Evolutionary conservation across 2,113 vertebrate species (phyloP).

Genomic region (Actenoides hombroni): DNA sequence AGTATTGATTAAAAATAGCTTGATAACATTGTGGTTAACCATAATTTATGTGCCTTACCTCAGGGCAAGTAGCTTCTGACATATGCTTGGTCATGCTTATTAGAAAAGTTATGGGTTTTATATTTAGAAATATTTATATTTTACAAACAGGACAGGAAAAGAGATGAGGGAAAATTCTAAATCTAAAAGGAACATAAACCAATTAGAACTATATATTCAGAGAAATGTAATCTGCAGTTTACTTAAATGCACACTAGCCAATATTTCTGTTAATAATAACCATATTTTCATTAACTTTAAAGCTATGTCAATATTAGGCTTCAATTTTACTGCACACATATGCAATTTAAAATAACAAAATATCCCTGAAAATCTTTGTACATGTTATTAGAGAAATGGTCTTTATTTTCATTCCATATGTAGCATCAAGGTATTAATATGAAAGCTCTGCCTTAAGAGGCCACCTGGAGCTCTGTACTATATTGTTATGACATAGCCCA

Average conservation of each 20-base stretch:
- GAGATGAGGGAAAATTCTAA: neutral
- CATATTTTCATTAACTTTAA: neutral
- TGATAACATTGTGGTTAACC: neutral
- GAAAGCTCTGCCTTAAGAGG: neutral
- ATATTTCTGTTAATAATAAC: neutral
- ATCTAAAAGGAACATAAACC: neutral
- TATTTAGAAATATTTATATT: neutral
- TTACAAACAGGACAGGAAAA: neutral
- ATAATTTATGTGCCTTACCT: neutral
- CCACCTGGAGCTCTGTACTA: neutral
- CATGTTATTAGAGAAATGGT: neutral
- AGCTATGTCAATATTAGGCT: neutral
- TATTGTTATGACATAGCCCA: neutral
- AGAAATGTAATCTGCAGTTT: neutral
- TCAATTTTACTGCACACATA: neutral
- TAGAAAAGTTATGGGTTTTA: neutral
- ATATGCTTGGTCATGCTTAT: neutral
- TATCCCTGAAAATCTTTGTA: neutral
- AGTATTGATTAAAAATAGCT: neutral
- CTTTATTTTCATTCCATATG: neutral
- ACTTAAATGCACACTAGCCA: neutral
- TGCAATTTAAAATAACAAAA: neutral
- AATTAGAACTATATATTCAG: neutral
- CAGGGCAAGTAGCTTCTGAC: neutral
- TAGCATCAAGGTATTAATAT: neutral